Percentiles rank a stretch among this genome's conserved stretches.
Evolutionary conservation across 2,888 invertebrate species (phyloP).

Genomic region (Galerucella nymphaeae): DNA sequence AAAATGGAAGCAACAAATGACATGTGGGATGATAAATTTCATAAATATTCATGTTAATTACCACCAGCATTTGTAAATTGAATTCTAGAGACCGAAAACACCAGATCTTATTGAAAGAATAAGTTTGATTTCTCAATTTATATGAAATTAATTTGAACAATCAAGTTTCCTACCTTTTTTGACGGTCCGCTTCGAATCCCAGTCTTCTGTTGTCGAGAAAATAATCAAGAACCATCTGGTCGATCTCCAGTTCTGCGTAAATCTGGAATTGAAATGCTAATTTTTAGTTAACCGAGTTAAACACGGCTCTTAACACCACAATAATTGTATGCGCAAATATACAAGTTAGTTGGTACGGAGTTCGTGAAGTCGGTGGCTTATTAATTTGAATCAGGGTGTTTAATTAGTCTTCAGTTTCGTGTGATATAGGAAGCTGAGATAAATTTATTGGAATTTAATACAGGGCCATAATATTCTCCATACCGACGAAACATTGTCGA

Average conservation of each 20-base stretch:
- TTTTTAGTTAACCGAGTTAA: conserved; percentile 44
- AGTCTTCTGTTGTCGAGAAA: conserved; percentile 15
- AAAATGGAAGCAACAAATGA: too few relatives aligned
- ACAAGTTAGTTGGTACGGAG: conserved; percentile 43
- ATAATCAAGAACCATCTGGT: conserved; percentile 35
- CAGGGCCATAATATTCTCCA: conserved; percentile 23
- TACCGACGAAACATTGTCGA: too few relatives aligned
- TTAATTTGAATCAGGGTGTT: conserved; percentile 43
- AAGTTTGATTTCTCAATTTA: too few relatives aligned
- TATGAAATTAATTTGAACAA: not conserved
- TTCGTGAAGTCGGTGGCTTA: conserved; percentile 43
- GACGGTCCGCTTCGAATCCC: not conserved
- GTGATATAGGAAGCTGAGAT: conserved; percentile 38
- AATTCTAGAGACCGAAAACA: too few relatives aligned
- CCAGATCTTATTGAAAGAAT: too few relatives aligned
- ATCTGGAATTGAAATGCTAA: conserved; percentile 46
- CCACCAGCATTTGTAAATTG: too few relatives aligned
- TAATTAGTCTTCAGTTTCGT: conserved; percentile 45
- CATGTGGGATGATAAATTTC: too few relatives aligned
- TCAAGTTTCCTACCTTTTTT: not conserved
- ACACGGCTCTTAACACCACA: conserved; percentile 44
- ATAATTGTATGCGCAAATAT: conserved; percentile 47
- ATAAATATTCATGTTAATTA: too few relatives aligned
- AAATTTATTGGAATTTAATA: conserved; percentile 39
- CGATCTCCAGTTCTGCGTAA: conserved; percentile 30